A percentile compares a stretch with the other conserved stretches of the same genome.
phyloP scores from a whole-genome alignment of 2,888 invertebrate species.

The Lasioglossum malachurum region DNA sequence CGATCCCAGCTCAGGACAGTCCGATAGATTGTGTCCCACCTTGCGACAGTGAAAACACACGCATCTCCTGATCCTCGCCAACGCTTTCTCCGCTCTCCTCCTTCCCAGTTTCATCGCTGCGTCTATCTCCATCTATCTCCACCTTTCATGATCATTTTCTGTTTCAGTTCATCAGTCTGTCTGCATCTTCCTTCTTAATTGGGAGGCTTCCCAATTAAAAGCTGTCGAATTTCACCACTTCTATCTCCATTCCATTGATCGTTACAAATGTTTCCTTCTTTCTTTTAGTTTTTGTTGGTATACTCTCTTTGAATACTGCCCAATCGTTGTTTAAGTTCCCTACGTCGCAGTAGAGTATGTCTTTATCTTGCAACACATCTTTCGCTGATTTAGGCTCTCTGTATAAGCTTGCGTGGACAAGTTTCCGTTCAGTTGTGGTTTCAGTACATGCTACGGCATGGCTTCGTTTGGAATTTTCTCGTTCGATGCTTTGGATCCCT shows the following conservation, averaged over 20 bases:
- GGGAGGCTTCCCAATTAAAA: constrained; percentile 85
- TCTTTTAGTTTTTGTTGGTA: neutral
- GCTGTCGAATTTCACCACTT: constrained; percentile 89
- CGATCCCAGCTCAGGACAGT: constrained; percentile 88
- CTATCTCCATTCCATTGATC: constrained; percentile 88
- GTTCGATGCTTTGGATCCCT: constrained; percentile 91
- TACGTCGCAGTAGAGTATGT: constrained; percentile 62
- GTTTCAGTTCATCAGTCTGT: no score
- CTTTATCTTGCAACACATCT: constrained; percentile 81
- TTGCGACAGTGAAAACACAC: no score
- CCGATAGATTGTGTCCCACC: no score
- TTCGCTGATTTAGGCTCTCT: constrained; percentile 75
- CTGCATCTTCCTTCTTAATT: no score
- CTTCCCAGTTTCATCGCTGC: constrained; percentile 89
- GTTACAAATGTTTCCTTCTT: constrained; percentile 78
- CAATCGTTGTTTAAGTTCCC: constrained; percentile 74
- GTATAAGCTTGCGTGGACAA: constrained; percentile 46
- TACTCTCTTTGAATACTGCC: constrained; percentile 79
- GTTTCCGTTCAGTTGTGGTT: constrained; percentile 86
- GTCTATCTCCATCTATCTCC: constrained; percentile 89
- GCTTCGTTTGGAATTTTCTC: constrained; percentile 89
- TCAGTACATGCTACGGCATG: constrained; percentile 91
- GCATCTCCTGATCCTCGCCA: no score
- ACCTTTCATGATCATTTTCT: constrained; percentile 88
- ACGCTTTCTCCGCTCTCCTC: no score